These are phyloP conservation scores for Ophion costatus DNA, from an alignment of 2,888 invertebrate genomes.

Conservation along the genomic window DNA sequence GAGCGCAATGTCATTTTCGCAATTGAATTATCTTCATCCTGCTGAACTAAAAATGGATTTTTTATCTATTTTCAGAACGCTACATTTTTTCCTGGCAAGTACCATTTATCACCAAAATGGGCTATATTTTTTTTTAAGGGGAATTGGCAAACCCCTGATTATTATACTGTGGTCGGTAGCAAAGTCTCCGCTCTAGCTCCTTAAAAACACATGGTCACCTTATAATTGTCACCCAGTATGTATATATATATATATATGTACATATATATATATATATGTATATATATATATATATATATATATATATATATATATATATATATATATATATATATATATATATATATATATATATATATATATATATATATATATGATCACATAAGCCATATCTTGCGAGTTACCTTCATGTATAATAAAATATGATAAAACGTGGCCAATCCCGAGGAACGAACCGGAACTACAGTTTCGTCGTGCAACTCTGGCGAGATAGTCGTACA, in stretches of 20 bases:
- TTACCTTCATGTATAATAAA: constrained; percentile 77
- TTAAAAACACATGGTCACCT: too few relatives aligned
- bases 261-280: too few relatives aligned
- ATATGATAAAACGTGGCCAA: constrained; percentile 77
- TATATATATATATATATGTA: constrained; percentile 10
- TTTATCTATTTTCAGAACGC: too few relatives aligned
- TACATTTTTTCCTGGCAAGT: too few relatives aligned
- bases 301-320: constrained; percentile 5
- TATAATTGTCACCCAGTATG: neutral
- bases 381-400: constrained; percentile 48
- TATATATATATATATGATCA: constrained; percentile 20
- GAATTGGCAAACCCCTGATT: too few relatives aligned
- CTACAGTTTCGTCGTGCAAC: constrained; percentile 66
- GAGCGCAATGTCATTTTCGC: too few relatives aligned
- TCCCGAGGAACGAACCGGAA: constrained; percentile 72
- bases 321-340: constrained; percentile 17
- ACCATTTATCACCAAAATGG: too few relatives aligned
- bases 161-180: too few relatives aligned
- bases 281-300: constrained; percentile 18
- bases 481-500: constrained; percentile 57
- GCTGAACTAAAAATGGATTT: too few relatives aligned
- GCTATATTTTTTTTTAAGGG: too few relatives aligned
- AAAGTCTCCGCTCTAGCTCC: too few relatives aligned
- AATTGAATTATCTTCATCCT: too few relatives aligned
- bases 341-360: constrained; percentile 3